Evolutionary conservation across 2,113 vertebrate genomes (phyloP), one percentile per base, ranked within the genome.

Genomic region (Oncorhynchus kisutch): DNA sequence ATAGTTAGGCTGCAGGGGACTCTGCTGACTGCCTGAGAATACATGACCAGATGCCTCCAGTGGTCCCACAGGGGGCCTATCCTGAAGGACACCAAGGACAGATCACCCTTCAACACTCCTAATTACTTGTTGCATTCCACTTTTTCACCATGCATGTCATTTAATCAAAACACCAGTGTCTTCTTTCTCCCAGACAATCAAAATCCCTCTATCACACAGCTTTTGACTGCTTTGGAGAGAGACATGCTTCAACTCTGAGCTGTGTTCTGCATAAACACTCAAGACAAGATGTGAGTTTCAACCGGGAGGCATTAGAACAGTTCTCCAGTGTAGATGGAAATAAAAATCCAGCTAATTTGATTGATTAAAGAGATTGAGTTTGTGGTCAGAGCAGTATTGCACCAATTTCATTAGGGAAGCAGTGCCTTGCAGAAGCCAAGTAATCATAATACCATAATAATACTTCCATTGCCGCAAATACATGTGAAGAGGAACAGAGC

Each of bases 391-490:
- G 76, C 77, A 78, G 79, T 74, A 80, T 86, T 87, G 78, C 70
- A 77, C 77, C 39, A 59, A 87, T 87, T 83, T 85, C 78, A 89
- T 87, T 82, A 84, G 75, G 76, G 72, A 88, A 82, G 74, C 69
- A 48, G 8, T 69, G 78, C 62, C 68, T 16, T 1, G 72, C 66
- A 81, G 85, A 31, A 67, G 29, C 29, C 67, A 67, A 82, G 82
- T 84, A 80, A 88, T 88, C 84, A 78, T 84, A 82, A 82, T 81
- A 83, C 67, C 72, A 54, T 34, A 34, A 34, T 34, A 34, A 34
- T 67, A 54, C 39, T 80, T 84, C 88, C 85, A 89, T 89, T 88
- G 86, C 84, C 78, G 84, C 72, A 87, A 82, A 90, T 74, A 82
- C 79, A 81, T 20, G 68, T 74, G 88, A 78, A 83, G 75, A 81